Base-by-base conservation (phyloP, 2,888 invertebrate genomes). In the Antheraea yamamai region DNA sequence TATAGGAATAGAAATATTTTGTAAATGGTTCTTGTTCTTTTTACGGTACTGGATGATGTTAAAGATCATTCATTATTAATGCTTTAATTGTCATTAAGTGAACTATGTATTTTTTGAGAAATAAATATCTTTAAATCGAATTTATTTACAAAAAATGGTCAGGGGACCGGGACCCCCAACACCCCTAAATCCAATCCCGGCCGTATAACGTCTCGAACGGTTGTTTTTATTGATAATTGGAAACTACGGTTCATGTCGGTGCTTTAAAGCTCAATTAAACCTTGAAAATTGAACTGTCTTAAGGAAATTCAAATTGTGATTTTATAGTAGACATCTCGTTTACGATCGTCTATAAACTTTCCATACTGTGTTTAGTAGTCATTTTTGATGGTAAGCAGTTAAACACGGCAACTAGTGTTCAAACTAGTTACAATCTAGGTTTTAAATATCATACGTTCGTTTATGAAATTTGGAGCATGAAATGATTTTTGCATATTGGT, bases 221-320 rank as follows among this genome's bases (percentile, higher is more conserved):
- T 86, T 87, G 84, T 86, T 88, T 70, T 85, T 85, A 83, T 86
- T 83, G 84, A 84, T 88, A 84, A 87, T 89, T 85, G 87, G 86
- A 84, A 87, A 82, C 81, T 86, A 83, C 83, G 83, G 82, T 82
- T 84, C 84, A 83, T 79, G 84, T 84, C 84, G 84, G 83, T 82
- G 80, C 83, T 83, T 85, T 85, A 83, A 82, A 86, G 84, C 85
- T 87, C 89, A 88, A 90, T 91, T 89, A 91, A 87, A 89, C 82
- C 84, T 88, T 87, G 87, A 84, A 87, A 90, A 90, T 89, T 88
- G 85, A 86, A 86, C 87, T 86, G 84, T 86, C 86, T 87, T 85
- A 82, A 83, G 87, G 85, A 88, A 88, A 88, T 86, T 85, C 83
- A 82, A 87, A 85, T 86, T 84, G 85, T 83, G 81, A 81, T 85